Conservation (phyloP, 2,888 invertebrate species). For the Biston stratarius region DNA sequence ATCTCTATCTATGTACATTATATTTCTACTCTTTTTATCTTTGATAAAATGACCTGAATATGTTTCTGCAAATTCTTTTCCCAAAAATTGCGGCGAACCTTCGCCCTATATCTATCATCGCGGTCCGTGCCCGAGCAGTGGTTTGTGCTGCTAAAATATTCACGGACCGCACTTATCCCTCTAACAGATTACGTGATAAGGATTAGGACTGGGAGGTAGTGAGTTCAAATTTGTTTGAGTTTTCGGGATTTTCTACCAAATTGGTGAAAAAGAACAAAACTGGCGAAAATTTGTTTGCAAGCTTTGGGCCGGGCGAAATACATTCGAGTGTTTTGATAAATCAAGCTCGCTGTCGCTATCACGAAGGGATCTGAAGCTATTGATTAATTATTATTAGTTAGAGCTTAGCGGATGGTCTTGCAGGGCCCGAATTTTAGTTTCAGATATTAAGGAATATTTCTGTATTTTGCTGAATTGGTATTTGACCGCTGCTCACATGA, state of each 20-base stretch:
- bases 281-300: neutral
- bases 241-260: neutral
- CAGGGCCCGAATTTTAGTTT: too few species aligned
- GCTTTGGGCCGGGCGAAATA: too few species aligned
- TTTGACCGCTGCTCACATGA: too few species aligned
- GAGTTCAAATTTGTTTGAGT: constrained; percentile 7
- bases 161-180: constrained; percentile 30
- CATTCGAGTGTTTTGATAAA: neutral
- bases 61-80: constrained; percentile 6
- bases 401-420: too few species aligned
- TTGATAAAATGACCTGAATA: constrained; percentile 3
- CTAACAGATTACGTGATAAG: constrained; percentile 20
- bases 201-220: constrained; percentile 8
- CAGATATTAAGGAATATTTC: too few species aligned
- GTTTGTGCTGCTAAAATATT: constrained; percentile 29
- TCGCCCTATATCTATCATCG: constrained; percentile 9
- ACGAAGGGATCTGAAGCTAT: too few species aligned
- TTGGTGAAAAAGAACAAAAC: neutral
- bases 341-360: too few species aligned
- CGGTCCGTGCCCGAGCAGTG: neutral
- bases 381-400: too few species aligned
- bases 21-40: neutral
- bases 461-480: too few species aligned
- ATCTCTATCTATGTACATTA: too few species aligned
- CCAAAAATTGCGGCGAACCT: constrained; percentile 6